Percentiles rank a stretch among this genome's conserved stretches.
Conservation (phyloP, 1,140 invertebrate genomes). For the Brachionus rotundiformis region DNA sequence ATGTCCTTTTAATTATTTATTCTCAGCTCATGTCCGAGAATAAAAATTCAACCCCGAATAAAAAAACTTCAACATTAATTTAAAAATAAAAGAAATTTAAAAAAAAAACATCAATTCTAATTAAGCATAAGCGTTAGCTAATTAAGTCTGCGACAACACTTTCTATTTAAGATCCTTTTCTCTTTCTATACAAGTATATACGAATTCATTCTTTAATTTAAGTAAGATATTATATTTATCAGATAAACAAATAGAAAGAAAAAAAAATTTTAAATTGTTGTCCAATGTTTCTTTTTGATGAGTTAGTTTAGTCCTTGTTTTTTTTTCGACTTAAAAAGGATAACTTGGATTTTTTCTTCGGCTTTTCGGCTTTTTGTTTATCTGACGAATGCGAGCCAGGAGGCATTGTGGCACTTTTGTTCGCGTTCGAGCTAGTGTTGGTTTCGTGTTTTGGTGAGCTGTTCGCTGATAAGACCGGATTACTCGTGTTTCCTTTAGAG, state of each 20-base stretch:
- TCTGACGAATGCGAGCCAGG: background rate
- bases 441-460: constrained; percentile 25
- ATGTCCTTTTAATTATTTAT: background rate
- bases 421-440: background rate
- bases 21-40: background rate
- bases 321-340: constrained; percentile 51
- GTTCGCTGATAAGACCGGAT: constrained; percentile 24
- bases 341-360: constrained; percentile 50
- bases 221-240: constrained; percentile 27
- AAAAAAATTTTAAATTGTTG: constrained; percentile 32
- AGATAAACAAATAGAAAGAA: constrained; percentile 42
- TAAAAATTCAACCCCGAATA: background rate
- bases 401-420: constrained; percentile 49
- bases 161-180: constrained; percentile 12
- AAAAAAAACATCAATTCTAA: constrained; percentile 18
- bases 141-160: background rate
- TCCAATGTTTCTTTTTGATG: background rate
- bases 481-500: constrained; percentile 13
- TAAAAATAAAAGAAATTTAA: constrained; percentile 17
- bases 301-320: constrained; percentile 38
- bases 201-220: constrained; percentile 11
- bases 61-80: constrained; percentile 16
- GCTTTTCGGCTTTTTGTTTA: constrained; percentile 45
- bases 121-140: background rate
- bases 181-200: constrained; percentile 40